These are phyloP conservation scores for Chaitophorus viminalis DNA, from an alignment of 2,888 invertebrate species.

Conservation along the genomic window DNA sequence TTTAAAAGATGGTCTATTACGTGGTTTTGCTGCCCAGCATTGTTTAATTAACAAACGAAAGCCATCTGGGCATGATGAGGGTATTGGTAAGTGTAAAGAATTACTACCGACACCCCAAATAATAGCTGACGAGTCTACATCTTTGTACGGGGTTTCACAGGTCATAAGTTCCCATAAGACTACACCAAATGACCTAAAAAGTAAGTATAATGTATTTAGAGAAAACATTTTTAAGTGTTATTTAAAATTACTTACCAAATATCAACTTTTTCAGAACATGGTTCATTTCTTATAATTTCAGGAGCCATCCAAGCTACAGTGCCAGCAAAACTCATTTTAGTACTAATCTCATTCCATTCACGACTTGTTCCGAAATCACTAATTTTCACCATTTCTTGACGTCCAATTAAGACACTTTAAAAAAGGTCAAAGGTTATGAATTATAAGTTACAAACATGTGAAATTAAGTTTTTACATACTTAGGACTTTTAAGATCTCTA, in stretches of 20 bases:
- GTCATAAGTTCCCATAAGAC: conserved; percentile 98
- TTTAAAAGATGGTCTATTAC: conserved; percentile 89
- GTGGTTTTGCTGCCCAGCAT: conserved; percentile 91
- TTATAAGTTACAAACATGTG: conserved; percentile 44
- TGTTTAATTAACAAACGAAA: conserved; percentile 88
- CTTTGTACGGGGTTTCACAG: conserved; percentile 91
- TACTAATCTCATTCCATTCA: conserved; percentile 93
- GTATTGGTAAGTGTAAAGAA: conserved; percentile 90
- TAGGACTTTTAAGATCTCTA: conserved; percentile 97
- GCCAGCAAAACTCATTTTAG: conserved; percentile 97
- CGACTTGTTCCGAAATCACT: conserved; percentile 97
- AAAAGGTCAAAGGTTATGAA: conserved; percentile 65
- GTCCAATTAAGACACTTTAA: conserved; percentile 82
- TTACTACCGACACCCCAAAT: conserved; percentile 98
- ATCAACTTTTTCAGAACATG: conserved; percentile 97
- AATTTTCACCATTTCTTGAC: conserved; percentile 87
- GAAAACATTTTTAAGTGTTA: neutral
- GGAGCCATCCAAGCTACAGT: conserved; percentile 99
- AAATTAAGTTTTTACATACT: conserved; percentile 74
- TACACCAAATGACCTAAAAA: conserved; percentile 86
- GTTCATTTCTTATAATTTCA: conserved; percentile 95
- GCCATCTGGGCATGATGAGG: conserved; percentile 87
- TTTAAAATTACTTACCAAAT: conserved; percentile 77
- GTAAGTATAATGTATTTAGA: neutral
- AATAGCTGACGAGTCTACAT: conserved; percentile 94